Conservation (phyloP, 2,888 invertebrate species). For the Trachelus troglodyta region DNA sequence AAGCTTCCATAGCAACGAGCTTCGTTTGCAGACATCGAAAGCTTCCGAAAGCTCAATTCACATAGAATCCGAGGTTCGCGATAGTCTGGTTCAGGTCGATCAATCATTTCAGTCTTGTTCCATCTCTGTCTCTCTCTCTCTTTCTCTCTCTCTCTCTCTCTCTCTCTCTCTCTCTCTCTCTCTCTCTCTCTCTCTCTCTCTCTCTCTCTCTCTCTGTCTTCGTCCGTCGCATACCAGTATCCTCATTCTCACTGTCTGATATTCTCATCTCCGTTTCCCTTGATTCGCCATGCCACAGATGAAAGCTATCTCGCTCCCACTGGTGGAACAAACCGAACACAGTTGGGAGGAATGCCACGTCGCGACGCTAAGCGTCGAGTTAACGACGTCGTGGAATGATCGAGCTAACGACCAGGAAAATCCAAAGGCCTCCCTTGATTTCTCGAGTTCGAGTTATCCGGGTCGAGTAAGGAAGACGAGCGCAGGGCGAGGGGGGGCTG, state of each 20-base stretch:
- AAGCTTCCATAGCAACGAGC: too few species aligned
- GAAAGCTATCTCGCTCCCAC: background rate
- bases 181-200: background rate
- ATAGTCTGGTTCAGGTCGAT: too few species aligned
- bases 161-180: background rate
- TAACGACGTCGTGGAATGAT: background rate
- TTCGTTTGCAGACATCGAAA: too few species aligned
- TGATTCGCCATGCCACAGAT: too few species aligned
- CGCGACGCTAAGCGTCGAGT: too few species aligned
- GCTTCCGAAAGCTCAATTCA: too few species aligned
- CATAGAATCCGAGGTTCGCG: too few species aligned
- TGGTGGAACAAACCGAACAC: too few species aligned
- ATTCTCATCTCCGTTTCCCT: background rate
- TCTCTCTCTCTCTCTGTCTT: background rate
- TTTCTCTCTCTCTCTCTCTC: background rate
- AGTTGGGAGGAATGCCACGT: too few species aligned
- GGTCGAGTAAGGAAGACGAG: too few species aligned
- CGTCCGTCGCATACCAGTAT: background rate
- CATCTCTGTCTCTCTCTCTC: background rate
- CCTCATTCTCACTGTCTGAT: background rate
- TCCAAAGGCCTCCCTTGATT: constrained; percentile 14
- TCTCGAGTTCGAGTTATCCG: background rate
- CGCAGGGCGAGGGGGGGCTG: too few species aligned
- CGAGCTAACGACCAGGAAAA: constrained; percentile 18
- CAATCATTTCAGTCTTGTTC: too few species aligned